Percentiles rank a stretch among this genome's conserved stretches.
These are phyloP conservation scores for Eudorcas thomsonii DNA, from an alignment of 2,113 vertebrate species.

Conservation along the genomic window DNA sequence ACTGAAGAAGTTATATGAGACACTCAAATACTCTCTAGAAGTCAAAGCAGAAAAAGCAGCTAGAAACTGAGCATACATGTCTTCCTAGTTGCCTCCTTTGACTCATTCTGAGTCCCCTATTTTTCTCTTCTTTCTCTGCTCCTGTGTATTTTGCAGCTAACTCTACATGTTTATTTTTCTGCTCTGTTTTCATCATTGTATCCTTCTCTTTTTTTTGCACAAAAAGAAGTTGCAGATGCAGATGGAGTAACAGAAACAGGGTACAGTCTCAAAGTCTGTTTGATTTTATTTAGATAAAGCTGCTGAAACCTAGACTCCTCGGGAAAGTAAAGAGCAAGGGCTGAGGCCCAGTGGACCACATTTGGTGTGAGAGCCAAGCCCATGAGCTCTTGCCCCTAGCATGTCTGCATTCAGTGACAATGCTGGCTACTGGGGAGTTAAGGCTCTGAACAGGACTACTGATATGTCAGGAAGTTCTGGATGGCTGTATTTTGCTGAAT, in stretches of 20 bases:
- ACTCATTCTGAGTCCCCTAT: not conserved
- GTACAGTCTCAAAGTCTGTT: not conserved
- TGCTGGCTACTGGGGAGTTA: not conserved
- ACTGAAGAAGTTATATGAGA: not conserved
- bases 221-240: not conserved
- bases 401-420: not conserved
- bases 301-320: not conserved
- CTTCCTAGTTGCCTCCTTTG: not conserved
- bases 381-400: not conserved
- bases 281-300: not conserved
- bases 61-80: not conserved
- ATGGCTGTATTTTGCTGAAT: conserved; percentile 64
- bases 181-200: not conserved
- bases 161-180: not conserved
- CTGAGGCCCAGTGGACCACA: not conserved
- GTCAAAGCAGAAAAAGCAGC: not conserved
- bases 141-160: not conserved
- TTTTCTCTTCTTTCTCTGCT: not conserved
- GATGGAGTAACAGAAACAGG: not conserved
- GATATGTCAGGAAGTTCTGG: conserved; percentile 41
- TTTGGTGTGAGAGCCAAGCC: not conserved
- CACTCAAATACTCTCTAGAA: not conserved
- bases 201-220: not conserved
- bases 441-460: not conserved
- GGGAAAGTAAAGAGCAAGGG: not conserved